Evolutionary conservation across 2,797 vertebrate genomes (phyloP).

Genomic region (Picus viridis): DNA sequence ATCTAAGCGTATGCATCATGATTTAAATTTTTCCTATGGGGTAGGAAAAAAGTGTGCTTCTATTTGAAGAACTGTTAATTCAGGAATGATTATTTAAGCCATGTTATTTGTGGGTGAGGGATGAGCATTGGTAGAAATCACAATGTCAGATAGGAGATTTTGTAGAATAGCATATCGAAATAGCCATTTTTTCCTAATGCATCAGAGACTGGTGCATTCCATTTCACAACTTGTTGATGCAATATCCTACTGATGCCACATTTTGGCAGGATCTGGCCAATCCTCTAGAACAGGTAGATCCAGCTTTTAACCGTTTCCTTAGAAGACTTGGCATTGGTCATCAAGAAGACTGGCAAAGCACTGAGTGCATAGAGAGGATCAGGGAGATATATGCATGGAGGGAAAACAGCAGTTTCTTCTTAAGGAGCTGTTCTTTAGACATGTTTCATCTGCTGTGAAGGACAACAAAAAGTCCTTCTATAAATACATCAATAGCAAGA

Average conservation of each 20-base stretch:
- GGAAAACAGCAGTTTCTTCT: neutral
- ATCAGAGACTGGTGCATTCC: neutral
- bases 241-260: neutral
- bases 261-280: neutral
- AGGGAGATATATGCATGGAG: neutral
- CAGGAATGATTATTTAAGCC: neutral
- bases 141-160: neutral
- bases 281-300: neutral
- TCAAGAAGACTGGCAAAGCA: neutral
- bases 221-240: neutral
- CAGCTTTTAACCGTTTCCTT: constrained; percentile 3
- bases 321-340: neutral
- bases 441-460: too few species aligned
- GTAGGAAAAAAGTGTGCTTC: neutral
- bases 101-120: neutral
- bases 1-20: rapidly evolving
- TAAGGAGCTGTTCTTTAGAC: neutral
- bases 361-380: neutral
- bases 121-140: neutral
- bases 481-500: too few species aligned
- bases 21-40: neutral
- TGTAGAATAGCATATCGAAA: neutral
- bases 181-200: neutral
- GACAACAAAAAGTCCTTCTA: too few species aligned
- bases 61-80: neutral